Conservation (phyloP, 53 echinoderm and acorn worm species). For the Paracentrotus lividus region DNA sequence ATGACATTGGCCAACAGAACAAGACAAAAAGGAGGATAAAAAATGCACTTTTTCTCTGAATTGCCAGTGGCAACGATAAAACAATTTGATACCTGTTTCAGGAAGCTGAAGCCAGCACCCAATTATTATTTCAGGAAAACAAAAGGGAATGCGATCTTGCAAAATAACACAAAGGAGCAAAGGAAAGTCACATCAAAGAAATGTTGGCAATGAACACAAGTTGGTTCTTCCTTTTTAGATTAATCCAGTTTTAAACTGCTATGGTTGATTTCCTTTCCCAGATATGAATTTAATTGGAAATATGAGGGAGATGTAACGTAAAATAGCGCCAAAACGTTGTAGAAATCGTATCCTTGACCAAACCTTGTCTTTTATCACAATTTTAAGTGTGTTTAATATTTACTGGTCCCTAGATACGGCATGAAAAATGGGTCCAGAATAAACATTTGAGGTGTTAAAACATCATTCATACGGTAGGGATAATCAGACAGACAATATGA, state of each 20-base stretch:
- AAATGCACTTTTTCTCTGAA: neutral
- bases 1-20: neutral
- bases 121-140: neutral
- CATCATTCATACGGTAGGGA: too few relatives aligned
- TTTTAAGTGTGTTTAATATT: too few relatives aligned
- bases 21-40: neutral
- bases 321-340: too few relatives aligned
- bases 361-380: too few relatives aligned
- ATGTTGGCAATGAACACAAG: conserved; percentile 17
- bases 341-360: too few relatives aligned
- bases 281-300: neutral
- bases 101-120: neutral
- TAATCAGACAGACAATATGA: too few relatives aligned
- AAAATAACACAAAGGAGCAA: neutral
- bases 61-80: neutral
- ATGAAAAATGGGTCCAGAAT: too few relatives aligned
- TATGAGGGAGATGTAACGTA: too few relatives aligned
- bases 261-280: neutral
- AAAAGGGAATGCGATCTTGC: conserved; percentile 14
- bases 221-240: conserved; percentile 14
- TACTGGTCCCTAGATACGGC: too few relatives aligned
- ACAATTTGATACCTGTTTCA: neutral
- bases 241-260: conserved; percentile 20
- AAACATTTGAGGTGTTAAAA: too few relatives aligned
- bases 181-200: conserved; percentile 37